Conservation (phyloP, 1,140 invertebrate species). For the Lutraria rhynchaena region DNA sequence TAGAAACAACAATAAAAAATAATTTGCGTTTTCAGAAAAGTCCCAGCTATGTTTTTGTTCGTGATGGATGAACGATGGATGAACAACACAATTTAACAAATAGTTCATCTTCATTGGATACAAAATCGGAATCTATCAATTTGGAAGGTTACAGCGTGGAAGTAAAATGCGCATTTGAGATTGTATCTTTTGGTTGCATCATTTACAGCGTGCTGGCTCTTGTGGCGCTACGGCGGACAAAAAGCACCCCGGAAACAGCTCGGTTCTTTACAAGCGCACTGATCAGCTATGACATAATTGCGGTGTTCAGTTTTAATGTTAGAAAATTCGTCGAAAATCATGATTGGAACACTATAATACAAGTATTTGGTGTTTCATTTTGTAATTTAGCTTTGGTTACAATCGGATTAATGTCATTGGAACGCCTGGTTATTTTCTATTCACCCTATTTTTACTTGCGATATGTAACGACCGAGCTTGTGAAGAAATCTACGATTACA, state of each 20-base stretch:
- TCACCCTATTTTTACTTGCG: slow-evolving; percentile 21
- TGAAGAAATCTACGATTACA: not conserved
- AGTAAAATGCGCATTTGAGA: too few species aligned
- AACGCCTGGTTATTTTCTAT: slow-evolving; percentile 29
- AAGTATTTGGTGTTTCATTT: not conserved
- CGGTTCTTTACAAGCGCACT: slow-evolving; percentile 12
- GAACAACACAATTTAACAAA: too few species aligned
- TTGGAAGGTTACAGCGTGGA: too few species aligned
- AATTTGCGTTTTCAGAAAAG: too few species aligned
- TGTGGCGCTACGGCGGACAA: not conserved
- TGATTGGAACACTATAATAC: not conserved
- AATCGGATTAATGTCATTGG: slow-evolving; percentile 19
- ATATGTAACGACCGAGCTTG: not conserved
- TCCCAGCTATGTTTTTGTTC: too few species aligned
- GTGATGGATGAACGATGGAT: too few species aligned
- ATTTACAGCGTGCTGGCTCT: too few species aligned
- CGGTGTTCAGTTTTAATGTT: not conserved
- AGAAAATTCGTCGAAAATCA: slow-evolving; percentile 11
- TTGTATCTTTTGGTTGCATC: too few species aligned
- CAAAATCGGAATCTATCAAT: too few species aligned
- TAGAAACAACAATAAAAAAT: too few species aligned
- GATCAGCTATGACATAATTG: slow-evolving; percentile 1
- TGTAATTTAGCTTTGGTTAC: not conserved
- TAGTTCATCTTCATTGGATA: too few species aligned
- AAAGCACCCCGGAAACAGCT: slow-evolving; percentile 8